phyloP scores from a whole-genome alignment of 2,797 vertebrate genomes.

The Avahi laniger region DNA sequence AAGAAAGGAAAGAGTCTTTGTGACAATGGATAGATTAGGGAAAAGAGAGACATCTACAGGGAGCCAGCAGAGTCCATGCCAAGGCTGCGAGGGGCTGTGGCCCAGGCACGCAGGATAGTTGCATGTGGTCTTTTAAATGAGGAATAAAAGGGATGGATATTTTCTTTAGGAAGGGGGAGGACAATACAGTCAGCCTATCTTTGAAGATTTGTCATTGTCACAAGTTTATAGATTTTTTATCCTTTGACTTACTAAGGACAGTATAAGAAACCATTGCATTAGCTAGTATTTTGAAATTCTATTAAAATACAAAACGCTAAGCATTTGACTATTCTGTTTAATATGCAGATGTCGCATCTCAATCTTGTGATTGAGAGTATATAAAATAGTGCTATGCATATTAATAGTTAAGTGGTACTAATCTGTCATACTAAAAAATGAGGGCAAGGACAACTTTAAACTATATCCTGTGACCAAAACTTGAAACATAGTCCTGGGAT shows the following conservation, averaged over 20 bases:
- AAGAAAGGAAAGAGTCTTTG: background rate
- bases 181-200: background rate
- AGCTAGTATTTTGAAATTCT: constrained; percentile 23
- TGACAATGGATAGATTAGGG: background rate
- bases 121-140: background rate
- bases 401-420: background rate
- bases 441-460: constrained; percentile 18
- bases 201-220: background rate
- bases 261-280: background rate
- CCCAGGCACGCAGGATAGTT: background rate
- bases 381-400: background rate
- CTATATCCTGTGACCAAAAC: background rate
- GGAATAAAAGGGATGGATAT: background rate
- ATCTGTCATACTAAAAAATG: background rate
- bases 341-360: background rate
- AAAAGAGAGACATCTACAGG: background rate
- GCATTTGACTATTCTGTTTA: background rate
- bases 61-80: background rate
- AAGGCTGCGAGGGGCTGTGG: too few species aligned
- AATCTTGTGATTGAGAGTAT: background rate
- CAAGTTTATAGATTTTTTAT: constrained; percentile 6
- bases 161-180: background rate
- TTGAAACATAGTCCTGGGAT: background rate
- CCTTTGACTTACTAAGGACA: background rate
- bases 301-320: background rate